Conservation (phyloP, 1,140 invertebrate species). For the Polypedilum pembai region DNA sequence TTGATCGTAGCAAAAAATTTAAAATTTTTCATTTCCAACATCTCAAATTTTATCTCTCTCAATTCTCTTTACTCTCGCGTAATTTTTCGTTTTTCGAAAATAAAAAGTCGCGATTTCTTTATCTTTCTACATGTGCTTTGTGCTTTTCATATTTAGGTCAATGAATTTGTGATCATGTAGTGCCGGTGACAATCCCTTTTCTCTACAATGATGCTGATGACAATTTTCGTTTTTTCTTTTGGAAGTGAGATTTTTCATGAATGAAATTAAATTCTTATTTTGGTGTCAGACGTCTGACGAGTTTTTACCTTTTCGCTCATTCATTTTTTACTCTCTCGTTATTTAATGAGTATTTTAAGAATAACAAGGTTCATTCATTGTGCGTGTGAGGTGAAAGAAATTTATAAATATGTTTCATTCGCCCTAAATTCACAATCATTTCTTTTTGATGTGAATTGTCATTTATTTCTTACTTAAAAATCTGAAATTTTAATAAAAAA, state of each 20-base stretch:
- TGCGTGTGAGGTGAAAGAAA: no score
- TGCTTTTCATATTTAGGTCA: neutral
- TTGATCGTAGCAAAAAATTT: neutral
- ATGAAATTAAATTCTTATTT: slow-evolving; percentile 19
- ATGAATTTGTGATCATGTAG: neutral
- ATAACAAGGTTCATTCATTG: neutral
- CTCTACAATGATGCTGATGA: neutral
- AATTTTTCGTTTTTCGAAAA: neutral
- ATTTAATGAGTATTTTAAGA: neutral
- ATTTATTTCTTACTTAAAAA: no score
- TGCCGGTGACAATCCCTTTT: neutral
- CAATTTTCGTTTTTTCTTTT: no score
- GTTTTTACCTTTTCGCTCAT: neutral
- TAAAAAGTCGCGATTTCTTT: neutral
- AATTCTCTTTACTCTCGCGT: neutral
- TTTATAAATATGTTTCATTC: no score
- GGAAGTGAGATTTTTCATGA: neutral
- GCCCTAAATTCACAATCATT: no score
- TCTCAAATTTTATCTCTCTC: neutral
- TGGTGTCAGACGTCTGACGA: neutral
- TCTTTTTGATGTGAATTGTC: no score
- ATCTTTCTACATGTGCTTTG: neutral
- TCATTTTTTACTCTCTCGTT: neutral
- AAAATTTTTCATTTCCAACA: neutral
- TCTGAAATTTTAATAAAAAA: no score